Percentiles rank a stretch among this genome's conserved stretches.
phyloP scores from a whole-genome alignment of 2,888 invertebrate species.

The Eilema caniola region DNA sequence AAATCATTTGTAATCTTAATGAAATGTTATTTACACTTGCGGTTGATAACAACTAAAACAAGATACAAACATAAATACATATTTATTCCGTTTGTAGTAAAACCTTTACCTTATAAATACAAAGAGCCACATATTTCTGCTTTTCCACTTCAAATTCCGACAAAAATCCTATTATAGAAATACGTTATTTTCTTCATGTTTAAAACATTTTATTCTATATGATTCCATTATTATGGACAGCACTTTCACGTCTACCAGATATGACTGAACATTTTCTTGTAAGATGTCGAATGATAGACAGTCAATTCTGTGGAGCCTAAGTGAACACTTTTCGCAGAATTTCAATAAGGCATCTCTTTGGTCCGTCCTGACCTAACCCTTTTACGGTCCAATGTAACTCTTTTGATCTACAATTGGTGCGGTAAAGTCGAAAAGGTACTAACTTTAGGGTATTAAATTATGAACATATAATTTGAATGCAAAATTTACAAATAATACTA shows the following conservation, averaged over 20 bases:
- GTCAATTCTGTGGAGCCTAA: slow-evolving; percentile 27
- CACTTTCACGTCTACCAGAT: slow-evolving; percentile 23
- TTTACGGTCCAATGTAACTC: slow-evolving; percentile 27
- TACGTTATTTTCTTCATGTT: slow-evolving; percentile 27
- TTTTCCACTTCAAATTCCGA: slow-evolving; percentile 28
- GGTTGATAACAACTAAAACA: background rate
- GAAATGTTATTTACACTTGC: too few species aligned
- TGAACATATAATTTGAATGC: slow-evolving; percentile 19
- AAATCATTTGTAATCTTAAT: too few species aligned
- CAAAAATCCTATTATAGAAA: slow-evolving; percentile 16
- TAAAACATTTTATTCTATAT: slow-evolving; percentile 36
- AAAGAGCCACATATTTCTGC: slow-evolving; percentile 21
- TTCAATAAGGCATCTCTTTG: slow-evolving; percentile 28
- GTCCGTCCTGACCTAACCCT: slow-evolving; percentile 25
- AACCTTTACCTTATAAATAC: slow-evolving; percentile 14
- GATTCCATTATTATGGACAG: slow-evolving; percentile 26
- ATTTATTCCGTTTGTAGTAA: background rate
- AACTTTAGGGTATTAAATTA: slow-evolving; percentile 25
- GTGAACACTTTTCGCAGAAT: slow-evolving; percentile 40
- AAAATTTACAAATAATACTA: slow-evolving; percentile 19
- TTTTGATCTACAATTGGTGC: slow-evolving; percentile 33
- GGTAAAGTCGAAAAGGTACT: slow-evolving; percentile 22
- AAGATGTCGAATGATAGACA: slow-evolving; percentile 31
- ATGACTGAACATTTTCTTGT: slow-evolving; percentile 26
- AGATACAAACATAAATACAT: background rate